These are phyloP conservation scores for Gryllus bimaculatus DNA, from an alignment of 1,140 invertebrate species.

Conservation along the genomic window DNA sequence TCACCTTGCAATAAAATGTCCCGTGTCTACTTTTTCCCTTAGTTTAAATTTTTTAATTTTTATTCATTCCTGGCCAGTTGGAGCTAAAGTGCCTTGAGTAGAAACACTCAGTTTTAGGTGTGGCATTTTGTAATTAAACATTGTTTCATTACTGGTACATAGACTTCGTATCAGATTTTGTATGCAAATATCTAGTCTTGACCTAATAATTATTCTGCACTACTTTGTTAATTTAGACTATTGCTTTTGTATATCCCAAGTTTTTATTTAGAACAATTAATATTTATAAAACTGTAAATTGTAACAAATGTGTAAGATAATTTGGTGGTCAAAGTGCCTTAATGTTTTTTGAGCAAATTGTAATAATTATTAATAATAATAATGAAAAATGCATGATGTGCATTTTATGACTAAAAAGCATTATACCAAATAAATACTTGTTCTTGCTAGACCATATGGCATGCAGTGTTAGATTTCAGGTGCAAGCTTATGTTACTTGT, in stretches of 20 bases:
- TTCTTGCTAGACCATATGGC: no score
- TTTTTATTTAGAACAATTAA: background rate
- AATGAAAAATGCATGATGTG: background rate
- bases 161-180: background rate
- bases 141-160: background rate
- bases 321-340: background rate
- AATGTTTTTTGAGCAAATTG: background rate
- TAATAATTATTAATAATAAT: background rate
- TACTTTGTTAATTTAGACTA: background rate
- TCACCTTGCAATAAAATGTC: background rate
- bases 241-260: background rate
- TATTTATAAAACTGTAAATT: background rate
- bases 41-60: background rate
- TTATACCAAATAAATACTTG: background rate
- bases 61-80: background rate
- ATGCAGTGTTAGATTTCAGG: no score
- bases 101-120: background rate
- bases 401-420: background rate
- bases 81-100: background rate
- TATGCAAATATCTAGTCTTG: slow-evolving; percentile 4
- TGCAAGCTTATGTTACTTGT: no score
- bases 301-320: slow-evolving; percentile 1
- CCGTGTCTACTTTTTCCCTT: background rate
- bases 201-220: background rate
- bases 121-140: background rate